phyloP scores from a whole-genome alignment of 2,888 invertebrate genomes.

The Myathropa florea region DNA sequence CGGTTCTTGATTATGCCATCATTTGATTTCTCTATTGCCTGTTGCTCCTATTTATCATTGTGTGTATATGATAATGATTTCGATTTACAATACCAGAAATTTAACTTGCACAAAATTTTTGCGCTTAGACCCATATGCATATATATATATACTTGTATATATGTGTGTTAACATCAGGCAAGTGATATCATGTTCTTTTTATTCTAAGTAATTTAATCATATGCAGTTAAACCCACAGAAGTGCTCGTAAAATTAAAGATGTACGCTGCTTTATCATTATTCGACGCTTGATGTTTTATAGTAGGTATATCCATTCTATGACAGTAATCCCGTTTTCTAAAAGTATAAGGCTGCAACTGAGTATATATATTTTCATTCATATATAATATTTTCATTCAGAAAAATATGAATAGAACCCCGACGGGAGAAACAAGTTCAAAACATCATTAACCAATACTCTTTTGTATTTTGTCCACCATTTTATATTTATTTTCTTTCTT shows the following conservation, averaged over 20 bases:
- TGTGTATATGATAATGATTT: background rate
- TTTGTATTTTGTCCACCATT: too few relatives aligned
- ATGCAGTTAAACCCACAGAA: background rate
- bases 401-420: background rate
- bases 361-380: background rate
- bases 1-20: background rate
- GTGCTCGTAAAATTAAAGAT: background rate
- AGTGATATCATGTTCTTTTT: background rate
- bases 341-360: background rate
- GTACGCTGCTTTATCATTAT: background rate
- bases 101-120: background rate
- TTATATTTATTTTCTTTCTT: too few relatives aligned
- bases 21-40: background rate
- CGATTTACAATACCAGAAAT: conserved; percentile 2
- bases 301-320: background rate
- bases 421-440: too few relatives aligned
- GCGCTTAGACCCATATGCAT: background rate
- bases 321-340: background rate
- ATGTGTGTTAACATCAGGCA: background rate
- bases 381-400: background rate
- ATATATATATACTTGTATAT: background rate
- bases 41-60: background rate
- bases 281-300: background rate
- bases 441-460: too few relatives aligned
- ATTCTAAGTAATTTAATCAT: background rate